These are phyloP conservation scores for Cecropterus lyciades DNA, from an alignment of 1,140 invertebrate genomes.

Conservation along the genomic window DNA sequence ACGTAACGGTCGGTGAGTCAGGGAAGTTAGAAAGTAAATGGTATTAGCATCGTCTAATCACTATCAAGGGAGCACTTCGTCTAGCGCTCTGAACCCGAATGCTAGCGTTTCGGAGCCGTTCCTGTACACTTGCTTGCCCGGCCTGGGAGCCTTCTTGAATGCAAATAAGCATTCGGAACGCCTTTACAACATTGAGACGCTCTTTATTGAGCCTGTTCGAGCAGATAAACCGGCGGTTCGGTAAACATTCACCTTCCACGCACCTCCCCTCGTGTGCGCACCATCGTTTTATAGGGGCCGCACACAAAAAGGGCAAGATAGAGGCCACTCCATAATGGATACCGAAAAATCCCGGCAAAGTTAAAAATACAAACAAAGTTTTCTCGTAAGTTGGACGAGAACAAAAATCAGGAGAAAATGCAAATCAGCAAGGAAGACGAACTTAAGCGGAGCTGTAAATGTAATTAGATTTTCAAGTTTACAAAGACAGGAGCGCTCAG, in stretches of 20 bases:
- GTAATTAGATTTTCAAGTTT: conserved; percentile 83
- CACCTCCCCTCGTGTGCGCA: conserved; percentile 49
- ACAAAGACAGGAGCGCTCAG: conserved; percentile 78
- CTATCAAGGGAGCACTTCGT: conserved; percentile 75
- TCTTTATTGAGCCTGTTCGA: conserved; percentile 75
- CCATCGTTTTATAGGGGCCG: conserved; percentile 32
- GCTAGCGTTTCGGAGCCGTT: conserved; percentile 57
- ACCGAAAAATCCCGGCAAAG: conserved; percentile 35
- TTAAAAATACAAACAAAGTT: conserved; percentile 54
- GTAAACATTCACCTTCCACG: conserved; percentile 60
- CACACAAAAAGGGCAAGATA: conserved; percentile 18
- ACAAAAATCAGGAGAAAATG: conserved; percentile 71
- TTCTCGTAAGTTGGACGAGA: conserved; percentile 56
- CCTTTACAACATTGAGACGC: conserved; percentile 74
- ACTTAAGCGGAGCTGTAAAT: conserved; percentile 78
- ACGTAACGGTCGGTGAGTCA: conserved; percentile 74
- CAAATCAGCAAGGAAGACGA: conserved; percentile 72
- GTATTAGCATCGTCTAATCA: conserved; percentile 82
- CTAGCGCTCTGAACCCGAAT: conserved; percentile 59
- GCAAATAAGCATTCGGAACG: conserved; percentile 80
- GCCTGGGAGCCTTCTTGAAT: conserved; percentile 73
- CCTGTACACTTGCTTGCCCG: conserved; percentile 66
- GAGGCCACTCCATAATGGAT: conserved; percentile 37
- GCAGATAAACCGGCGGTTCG: conserved; percentile 60
- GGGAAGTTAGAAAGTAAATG: conserved; percentile 81